Evolutionary conservation across 2,113 vertebrate species (phyloP).

Genomic region (Beaufortia kweichowensis): DNA sequence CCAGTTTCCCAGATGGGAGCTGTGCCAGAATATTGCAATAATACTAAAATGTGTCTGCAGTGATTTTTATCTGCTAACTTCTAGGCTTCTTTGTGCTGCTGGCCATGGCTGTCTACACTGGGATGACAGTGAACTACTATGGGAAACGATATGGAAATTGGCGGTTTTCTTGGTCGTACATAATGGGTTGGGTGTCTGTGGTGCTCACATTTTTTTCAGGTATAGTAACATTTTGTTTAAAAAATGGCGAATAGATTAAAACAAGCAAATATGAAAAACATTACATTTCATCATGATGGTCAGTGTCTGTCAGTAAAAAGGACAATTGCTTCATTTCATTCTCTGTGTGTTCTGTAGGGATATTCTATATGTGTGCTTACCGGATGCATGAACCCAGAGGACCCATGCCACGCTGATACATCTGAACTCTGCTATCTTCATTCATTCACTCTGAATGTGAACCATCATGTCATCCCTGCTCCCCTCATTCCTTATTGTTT

Average conservation of each 20-base stretch:
- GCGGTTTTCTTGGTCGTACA: slow-evolving; percentile 81
- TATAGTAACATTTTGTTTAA: slow-evolving; percentile 33
- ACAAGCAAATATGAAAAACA: background rate
- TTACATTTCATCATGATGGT: no score
- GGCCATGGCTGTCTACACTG: slow-evolving; percentile 80
- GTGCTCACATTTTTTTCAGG: slow-evolving; percentile 81
- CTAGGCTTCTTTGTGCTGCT: slow-evolving; percentile 78
- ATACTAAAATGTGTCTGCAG: background rate
- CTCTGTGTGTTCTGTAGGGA: slow-evolving; percentile 63
- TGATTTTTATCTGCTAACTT: background rate
- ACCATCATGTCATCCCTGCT: slow-evolving; percentile 56
- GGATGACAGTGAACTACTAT: slow-evolving; percentile 79
- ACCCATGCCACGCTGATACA: slow-evolving; percentile 70
- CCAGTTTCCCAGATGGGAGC: no score
- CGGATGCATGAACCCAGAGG: slow-evolving; percentile 77
- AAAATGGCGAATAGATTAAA: no score
- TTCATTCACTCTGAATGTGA: slow-evolving; percentile 64
- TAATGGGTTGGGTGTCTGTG: slow-evolving; percentile 79
- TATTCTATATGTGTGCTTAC: slow-evolving; percentile 82
- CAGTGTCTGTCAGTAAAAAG: background rate
- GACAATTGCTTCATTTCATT: background rate
- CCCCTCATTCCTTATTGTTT: slow-evolving; percentile 63
- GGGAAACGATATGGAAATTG: slow-evolving; percentile 79
- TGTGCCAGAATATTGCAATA: no score
- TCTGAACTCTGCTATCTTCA: slow-evolving; percentile 53